A percentile compares a stretch with the other conserved stretches of the same genome.
Conservation (phyloP, 2,113 vertebrate species). For the Megalops atlanticus region DNA sequence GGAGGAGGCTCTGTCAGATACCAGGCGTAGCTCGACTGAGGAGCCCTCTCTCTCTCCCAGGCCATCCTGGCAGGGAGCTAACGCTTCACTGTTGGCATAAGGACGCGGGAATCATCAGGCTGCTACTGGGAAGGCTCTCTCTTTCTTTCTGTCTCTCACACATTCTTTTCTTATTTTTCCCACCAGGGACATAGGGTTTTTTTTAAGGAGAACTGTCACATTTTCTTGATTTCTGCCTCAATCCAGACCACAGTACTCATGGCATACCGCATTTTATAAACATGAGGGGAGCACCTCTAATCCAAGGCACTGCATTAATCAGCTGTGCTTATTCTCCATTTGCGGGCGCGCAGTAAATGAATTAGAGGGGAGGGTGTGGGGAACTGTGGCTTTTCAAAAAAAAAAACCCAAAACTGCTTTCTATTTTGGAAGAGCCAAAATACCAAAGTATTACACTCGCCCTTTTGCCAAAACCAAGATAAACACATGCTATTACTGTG, state of each 20-base stretch:
- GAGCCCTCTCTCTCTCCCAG: conserved; percentile 1
- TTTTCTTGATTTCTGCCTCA: conserved; percentile 37
- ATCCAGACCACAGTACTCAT: conserved; percentile 32
- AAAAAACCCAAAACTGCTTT: conserved; percentile 72
- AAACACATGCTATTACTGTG: conserved; percentile 85
- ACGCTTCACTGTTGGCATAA: background rate
- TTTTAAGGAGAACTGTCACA: conserved; percentile 34
- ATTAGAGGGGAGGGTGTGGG: conserved; percentile 73
- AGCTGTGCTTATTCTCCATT: conserved; percentile 76
- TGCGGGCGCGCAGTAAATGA: conserved; percentile 78
- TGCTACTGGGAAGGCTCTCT: background rate
- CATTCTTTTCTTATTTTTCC: conserved; percentile 27
- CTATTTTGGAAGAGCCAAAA: conserved; percentile 84
- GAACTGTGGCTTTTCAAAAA: conserved; percentile 74
- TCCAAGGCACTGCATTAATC: conserved; percentile 78
- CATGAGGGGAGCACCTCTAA: conserved; percentile 48
- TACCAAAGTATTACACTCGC: conserved; percentile 77
- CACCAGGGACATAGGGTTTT: conserved; percentile 38
- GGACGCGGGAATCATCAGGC: background rate
- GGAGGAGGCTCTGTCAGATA: background rate
- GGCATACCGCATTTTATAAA: conserved; percentile 46
- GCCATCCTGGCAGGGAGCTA: conserved; percentile 1
- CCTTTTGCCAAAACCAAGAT: conserved; percentile 87
- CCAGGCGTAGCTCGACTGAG: background rate
- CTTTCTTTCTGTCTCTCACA: conserved; percentile 10